Conservation (phyloP, 2,888 invertebrate genomes). For the Malthinus seriepunctatus region DNA sequence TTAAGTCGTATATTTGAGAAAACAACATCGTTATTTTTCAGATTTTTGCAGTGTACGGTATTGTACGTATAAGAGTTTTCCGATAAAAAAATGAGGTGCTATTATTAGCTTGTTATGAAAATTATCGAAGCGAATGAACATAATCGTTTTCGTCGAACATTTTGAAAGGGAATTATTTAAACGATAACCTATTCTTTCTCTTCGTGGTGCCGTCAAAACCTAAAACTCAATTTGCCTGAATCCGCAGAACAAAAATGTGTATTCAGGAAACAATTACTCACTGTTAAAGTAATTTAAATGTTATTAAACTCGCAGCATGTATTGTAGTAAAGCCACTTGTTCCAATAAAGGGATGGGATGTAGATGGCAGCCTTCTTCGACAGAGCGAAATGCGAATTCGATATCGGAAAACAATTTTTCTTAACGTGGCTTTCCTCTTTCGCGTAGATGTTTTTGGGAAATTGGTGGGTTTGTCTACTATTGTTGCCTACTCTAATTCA, state of each 20-base stretch:
- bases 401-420: constrained; percentile 61
- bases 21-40: no score
- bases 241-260: constrained; percentile 28
- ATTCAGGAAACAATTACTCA: constrained; percentile 39
- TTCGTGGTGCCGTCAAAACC: constrained; percentile 14
- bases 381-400: constrained; percentile 47
- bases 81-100: no score
- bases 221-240: constrained; percentile 22
- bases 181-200: constrained; percentile 7
- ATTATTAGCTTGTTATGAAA: not conserved
- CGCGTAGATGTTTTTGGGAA: constrained; percentile 33
- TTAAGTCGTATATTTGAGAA: not conserved
- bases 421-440: constrained; percentile 42
- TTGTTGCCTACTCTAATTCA: constrained; percentile 33
- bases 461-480: constrained; percentile 37
- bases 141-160: constrained; percentile 5
- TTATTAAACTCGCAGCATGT: constrained; percentile 41
- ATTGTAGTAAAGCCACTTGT: constrained; percentile 35
- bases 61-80: no score
- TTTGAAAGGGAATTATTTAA: constrained; percentile 6
- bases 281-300: constrained; percentile 41
- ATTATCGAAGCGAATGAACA: not conserved
- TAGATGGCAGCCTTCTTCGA: constrained; percentile 35
- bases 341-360: constrained; percentile 35
- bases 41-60: no score